phyloP scores from a whole-genome alignment of 1,140 invertebrate genomes.

The Hyphantria cunea region DNA sequence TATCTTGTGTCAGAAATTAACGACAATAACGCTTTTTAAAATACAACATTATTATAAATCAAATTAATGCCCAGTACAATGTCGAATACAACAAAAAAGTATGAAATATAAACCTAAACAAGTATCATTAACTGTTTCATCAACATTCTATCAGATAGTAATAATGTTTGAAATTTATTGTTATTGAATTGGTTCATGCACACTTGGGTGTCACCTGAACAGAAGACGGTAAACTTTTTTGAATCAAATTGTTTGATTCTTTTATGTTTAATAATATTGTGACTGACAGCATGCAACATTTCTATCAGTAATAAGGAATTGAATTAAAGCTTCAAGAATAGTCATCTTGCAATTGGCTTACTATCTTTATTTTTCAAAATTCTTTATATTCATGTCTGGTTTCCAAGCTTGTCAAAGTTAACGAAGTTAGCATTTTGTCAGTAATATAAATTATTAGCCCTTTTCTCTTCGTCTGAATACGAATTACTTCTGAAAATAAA shows the following conservation, averaged over 20 bases:
- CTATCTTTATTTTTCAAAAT: slow-evolving; percentile 64
- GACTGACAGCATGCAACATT: slow-evolving; percentile 76
- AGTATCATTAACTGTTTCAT: not conserved
- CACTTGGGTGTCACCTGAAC: slow-evolving; percentile 68
- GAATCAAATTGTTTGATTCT: slow-evolving; percentile 57
- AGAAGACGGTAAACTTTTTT: slow-evolving; percentile 79
- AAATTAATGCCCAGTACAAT: slow-evolving; percentile 25
- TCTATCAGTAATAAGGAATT: slow-evolving; percentile 60
- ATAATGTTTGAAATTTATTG: slow-evolving; percentile 22
- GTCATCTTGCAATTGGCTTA: slow-evolving; percentile 74
- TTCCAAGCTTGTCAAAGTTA: slow-evolving; percentile 42
- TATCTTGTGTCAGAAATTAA: no score
- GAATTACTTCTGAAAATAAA: no score
- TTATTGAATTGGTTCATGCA: slow-evolving; percentile 66
- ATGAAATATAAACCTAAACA: slow-evolving; percentile 15
- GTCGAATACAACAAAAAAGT: slow-evolving; percentile 12
- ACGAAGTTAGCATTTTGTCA: no score
- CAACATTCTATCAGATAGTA: slow-evolving; percentile 6
- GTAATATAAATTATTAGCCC: no score
- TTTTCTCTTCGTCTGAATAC: no score
- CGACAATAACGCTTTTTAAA: no score
- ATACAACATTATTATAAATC: no score
- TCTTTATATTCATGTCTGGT: slow-evolving; percentile 37
- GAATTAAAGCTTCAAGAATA: slow-evolving; percentile 61
- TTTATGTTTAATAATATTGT: slow-evolving; percentile 69